Base-by-base conservation (phyloP, 2,888 invertebrate species). In the Orthosia incerta region DNA sequence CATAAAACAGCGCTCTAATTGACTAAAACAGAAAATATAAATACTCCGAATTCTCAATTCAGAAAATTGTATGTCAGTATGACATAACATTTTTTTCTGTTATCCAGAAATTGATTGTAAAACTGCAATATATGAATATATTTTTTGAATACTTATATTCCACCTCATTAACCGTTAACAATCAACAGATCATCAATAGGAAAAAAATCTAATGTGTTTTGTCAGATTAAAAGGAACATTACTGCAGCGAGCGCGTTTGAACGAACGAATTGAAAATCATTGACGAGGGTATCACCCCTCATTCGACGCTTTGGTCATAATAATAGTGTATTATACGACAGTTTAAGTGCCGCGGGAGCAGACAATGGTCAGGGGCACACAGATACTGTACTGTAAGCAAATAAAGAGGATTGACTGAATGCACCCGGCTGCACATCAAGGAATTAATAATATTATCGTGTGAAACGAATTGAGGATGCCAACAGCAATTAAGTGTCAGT, bases 281-380 rank as follows among this genome's bases (percentile, higher is more conserved):
- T 89, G 87, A 86, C 84, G 86, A 89, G 90, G 91, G 90, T 84
- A 88, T 88, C 91, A 89, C 91, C 92, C 93, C 89, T 88, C 73
- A 84, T 88, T 89, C 80, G 80, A 86, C 87, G 89, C 84, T 87
- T 71, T 76, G 83, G 79, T 85, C 89, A 81, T 89, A 90, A 92
- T 92, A 93, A 93, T 91, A 92, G 89, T 89, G 87, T 88, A 89
- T 91, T 90, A 89, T 89, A 89, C 87, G 89, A 90, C 91, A 89
- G 88, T 88, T 90, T 89, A 89, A 91, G 90, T 90, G 89, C 88
- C 85, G 86, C 86, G 84, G 83, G 84, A 79, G 82, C 87, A 88
- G 88, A 92, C 89, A 91, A 89, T 89, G 82, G 88, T 74, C 79
- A 83, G 80, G 83, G 84, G 85, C 85, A 79, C 74, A 80, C 76